phyloP scores from a whole-genome alignment of 2,888 invertebrate species.

The Hetaerina titia region DNA sequence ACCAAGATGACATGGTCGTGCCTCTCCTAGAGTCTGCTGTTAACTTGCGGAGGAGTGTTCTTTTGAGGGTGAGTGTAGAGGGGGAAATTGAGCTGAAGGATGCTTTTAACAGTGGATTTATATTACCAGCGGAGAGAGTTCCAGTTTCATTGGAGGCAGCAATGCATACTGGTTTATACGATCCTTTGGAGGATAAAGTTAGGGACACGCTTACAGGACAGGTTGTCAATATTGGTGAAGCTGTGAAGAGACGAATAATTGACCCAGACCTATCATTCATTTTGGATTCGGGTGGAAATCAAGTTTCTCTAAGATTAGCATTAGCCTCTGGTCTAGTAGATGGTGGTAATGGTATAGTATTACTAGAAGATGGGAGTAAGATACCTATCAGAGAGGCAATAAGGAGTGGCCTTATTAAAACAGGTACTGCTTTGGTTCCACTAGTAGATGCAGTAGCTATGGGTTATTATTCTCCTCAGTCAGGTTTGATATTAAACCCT shows the following conservation, averaged over 20 bases:
- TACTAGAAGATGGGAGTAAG: conserved; percentile 84
- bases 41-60: conserved; percentile 85
- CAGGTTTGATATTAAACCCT: conserved; percentile 79
- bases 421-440: conserved; percentile 42
- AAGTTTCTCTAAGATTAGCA: conserved; percentile 87
- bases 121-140: conserved; percentile 84
- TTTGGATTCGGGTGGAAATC: conserved; percentile 82
- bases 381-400: conserved; percentile 81
- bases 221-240: conserved; percentile 87
- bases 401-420: conserved; percentile 59
- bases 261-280: conserved; percentile 85
- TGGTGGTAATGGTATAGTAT: conserved; percentile 85
- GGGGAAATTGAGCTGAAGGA: conserved; percentile 84
- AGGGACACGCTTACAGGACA: conserved; percentile 87
- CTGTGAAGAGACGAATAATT: conserved; percentile 84
- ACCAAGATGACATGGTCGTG: conserved; percentile 84
- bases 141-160: conserved; percentile 89
- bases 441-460: conserved; percentile 51
- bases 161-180: conserved; percentile 88
- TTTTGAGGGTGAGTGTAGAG: conserved; percentile 85
- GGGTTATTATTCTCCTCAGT: conserved; percentile 48
- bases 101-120: conserved; percentile 85
- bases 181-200: conserved; percentile 89
- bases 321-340: conserved; percentile 86
- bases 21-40: conserved; percentile 90